Conservation (phyloP, 2,113 vertebrate species). For the Plecturocebus donacophilus region DNA sequence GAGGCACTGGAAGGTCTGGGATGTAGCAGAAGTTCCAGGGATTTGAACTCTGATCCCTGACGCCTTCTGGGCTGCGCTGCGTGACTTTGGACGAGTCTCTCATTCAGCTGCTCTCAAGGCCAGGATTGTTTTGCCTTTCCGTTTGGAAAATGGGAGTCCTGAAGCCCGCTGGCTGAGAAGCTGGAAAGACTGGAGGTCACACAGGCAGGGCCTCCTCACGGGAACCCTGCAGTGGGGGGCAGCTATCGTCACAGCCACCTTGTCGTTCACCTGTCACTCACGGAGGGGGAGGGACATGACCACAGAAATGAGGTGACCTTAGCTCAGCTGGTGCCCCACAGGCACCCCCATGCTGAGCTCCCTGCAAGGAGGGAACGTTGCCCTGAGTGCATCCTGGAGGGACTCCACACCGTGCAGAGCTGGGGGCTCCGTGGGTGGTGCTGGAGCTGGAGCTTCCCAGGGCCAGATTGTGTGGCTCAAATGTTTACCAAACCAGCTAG, state of each 20-base stretch:
- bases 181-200: too few species aligned
- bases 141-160: neutral
- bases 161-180: neutral
- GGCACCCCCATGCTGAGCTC: neutral
- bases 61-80: rapidly evolving
- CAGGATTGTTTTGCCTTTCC: neutral
- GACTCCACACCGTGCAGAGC: neutral
- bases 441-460: neutral
- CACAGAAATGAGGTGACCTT: rapidly evolving
- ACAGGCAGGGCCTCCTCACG: rapidly evolving
- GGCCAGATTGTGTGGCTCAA: rapidly evolving
- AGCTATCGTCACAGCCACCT: rapidly evolving
- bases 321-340: neutral
- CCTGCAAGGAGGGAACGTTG: neutral
- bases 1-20: too few species aligned
- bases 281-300: rapidly evolving
- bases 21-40: rapidly evolving
- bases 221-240: rapidly evolving
- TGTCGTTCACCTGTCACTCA: too few species aligned
- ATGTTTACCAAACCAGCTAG: neutral
- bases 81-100: neutral
- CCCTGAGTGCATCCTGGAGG: rapidly evolving
- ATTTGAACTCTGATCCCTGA: neutral
- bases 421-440: rapidly evolving
- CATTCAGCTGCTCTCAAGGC: neutral